A percentile compares a stretch with the other conserved stretches of the same genome.
Conservation (phyloP, 2,113 vertebrate species). For the Indicator maculatus region DNA sequence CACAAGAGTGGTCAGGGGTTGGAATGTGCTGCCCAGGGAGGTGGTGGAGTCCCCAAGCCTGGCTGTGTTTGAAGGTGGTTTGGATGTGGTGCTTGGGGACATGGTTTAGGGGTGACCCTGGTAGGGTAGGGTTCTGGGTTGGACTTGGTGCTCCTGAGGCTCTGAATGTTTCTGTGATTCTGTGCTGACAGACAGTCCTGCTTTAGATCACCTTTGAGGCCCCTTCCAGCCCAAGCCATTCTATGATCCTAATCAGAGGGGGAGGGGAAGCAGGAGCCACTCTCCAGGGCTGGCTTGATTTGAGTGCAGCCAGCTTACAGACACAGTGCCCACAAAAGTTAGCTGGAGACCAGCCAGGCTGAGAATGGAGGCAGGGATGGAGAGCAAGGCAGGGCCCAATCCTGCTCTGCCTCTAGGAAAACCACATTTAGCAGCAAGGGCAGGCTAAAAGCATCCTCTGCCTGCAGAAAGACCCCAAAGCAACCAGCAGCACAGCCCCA, state of each 20-base stretch:
- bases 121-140: too few species aligned
- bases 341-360: neutral
- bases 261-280: neutral
- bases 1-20: too few species aligned
- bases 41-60: too few species aligned
- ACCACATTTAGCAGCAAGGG: neutral
- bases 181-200: neutral
- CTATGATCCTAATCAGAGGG: neutral
- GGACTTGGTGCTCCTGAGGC: too few species aligned
- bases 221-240: neutral
- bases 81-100: too few species aligned
- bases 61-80: too few species aligned
- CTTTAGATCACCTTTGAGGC: neutral
- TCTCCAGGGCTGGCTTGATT: neutral
- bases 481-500: neutral
- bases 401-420: neutral
- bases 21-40: too few species aligned
- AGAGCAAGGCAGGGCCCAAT: neutral
- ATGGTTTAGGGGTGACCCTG: too few species aligned
- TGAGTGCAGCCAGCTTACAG: neutral
- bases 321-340: fast-evolving
- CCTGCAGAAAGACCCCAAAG: neutral
- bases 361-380: neutral
- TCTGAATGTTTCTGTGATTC: too few species aligned
- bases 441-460: neutral